A percentile compares a stretch with the other conserved stretches of the same genome.
Evolutionary conservation across 2,888 invertebrate species (phyloP).

Genomic region (Lumbricus terrestris): DNA sequence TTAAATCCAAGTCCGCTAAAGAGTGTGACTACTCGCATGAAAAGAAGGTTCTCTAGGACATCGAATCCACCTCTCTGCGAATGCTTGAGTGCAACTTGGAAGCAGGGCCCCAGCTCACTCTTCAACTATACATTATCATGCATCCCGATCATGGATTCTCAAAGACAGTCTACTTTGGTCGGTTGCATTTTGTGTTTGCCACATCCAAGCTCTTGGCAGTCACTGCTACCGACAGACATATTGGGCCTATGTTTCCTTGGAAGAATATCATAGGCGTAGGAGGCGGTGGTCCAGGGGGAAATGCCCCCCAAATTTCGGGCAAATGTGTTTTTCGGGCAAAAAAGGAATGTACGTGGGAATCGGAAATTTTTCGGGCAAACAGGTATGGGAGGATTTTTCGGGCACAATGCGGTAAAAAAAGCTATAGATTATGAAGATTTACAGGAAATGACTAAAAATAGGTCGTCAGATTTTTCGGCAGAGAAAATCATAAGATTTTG

Average conservation of each 20-base stretch:
- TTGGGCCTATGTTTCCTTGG: neutral
- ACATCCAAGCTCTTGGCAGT: neutral
- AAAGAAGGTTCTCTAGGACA: conserved; percentile 52
- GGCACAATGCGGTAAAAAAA: too few species aligned
- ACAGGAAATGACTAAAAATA: too few species aligned
- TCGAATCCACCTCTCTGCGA: conserved; percentile 69
- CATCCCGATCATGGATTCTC: conserved; percentile 30
- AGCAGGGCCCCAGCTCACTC: conserved; percentile 72
- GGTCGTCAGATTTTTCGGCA: too few species aligned
- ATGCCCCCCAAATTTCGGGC: too few species aligned
- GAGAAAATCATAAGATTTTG: too few species aligned
- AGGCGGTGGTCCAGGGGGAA: too few species aligned
- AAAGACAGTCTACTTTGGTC: conserved; percentile 16
- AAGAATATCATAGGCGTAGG: too few species aligned
- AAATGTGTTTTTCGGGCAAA: too few species aligned
- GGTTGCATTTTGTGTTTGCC: neutral
- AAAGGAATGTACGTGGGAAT: too few species aligned
- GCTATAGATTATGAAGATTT: too few species aligned
- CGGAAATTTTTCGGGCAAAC: too few species aligned
- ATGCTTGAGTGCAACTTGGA: conserved; percentile 74
- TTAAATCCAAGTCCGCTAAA: neutral
- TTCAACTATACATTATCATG: conserved; percentile 70
- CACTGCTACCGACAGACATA: neutral
- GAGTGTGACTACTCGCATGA: conserved; percentile 26
- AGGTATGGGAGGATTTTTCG: too few species aligned